Evolutionary conservation across 2,113 vertebrate genomes (phyloP).

Genomic region (Poicephalus gulielmi): DNA sequence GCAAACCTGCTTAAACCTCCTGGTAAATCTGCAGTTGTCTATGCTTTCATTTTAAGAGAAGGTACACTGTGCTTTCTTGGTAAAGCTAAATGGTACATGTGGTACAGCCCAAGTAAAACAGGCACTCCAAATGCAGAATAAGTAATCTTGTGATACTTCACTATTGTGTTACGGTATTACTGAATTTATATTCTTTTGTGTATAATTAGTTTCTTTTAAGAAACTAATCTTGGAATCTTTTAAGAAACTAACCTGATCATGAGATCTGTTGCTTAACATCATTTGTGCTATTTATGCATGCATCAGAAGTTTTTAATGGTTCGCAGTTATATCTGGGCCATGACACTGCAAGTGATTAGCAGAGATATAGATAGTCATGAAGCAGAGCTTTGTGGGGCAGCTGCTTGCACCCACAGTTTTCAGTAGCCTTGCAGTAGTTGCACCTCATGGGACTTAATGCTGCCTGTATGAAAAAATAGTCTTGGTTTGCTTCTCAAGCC

Average conservation of each 20-base stretch:
- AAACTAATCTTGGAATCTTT: too few species aligned
- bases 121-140: background rate
- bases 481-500: accelerated
- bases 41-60: background rate
- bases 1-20: background rate
- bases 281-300: background rate
- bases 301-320: background rate
- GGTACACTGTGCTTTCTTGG: background rate
- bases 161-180: background rate
- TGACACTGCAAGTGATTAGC: background rate
- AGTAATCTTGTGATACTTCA: background rate
- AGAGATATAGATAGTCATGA: background rate
- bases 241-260: background rate
- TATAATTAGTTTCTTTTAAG: background rate
- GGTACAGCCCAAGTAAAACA: background rate
- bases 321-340: background rate
- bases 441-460: background rate
- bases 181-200: background rate
- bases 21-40: background rate
- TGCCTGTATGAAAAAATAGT: background rate
- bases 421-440: background rate
- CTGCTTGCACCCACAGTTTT: background rate
- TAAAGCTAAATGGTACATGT: background rate
- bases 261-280: background rate
- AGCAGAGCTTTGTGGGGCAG: background rate